Evolutionary conservation across 2,888 invertebrate genomes (phyloP).

Genomic region (Adelognathus sp.): DNA sequence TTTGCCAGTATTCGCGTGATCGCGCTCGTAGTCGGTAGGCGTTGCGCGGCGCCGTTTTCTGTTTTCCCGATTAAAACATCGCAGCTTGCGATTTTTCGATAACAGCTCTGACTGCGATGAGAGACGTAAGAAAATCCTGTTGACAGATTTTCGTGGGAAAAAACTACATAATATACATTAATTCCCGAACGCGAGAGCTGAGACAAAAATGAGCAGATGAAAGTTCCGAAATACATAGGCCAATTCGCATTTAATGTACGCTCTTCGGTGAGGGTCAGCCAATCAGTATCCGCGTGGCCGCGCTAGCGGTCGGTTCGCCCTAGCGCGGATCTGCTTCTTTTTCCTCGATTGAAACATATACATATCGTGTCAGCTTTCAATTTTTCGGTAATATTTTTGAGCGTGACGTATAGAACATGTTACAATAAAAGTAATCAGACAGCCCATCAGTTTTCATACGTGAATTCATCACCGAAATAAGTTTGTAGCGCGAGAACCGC

Average conservation of each 20-base stretch:
- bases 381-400: not conserved
- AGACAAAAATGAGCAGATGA: too few species aligned
- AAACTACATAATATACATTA: too few species aligned
- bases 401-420: not conserved
- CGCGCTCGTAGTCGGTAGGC: not conserved
- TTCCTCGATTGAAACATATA: not conserved
- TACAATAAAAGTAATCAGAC: not conserved
- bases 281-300: not conserved
- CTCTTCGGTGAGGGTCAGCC: too few species aligned
- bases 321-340: not conserved
- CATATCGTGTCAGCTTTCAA: not conserved
- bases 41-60: not conserved
- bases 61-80: not conserved
- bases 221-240: too few species aligned
- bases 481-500: not conserved
- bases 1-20: not conserved
- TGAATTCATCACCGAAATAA: not conserved
- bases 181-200: too few species aligned
- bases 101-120: not conserved
- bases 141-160: too few species aligned
- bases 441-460: not conserved
- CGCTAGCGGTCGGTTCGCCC: not conserved
- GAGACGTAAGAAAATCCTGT: too few species aligned
- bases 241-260: too few species aligned
- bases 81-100: not conserved